These are phyloP conservation scores for Alectoris magna DNA, from an alignment of 2,797 vertebrate species.

Conservation along the genomic window DNA sequence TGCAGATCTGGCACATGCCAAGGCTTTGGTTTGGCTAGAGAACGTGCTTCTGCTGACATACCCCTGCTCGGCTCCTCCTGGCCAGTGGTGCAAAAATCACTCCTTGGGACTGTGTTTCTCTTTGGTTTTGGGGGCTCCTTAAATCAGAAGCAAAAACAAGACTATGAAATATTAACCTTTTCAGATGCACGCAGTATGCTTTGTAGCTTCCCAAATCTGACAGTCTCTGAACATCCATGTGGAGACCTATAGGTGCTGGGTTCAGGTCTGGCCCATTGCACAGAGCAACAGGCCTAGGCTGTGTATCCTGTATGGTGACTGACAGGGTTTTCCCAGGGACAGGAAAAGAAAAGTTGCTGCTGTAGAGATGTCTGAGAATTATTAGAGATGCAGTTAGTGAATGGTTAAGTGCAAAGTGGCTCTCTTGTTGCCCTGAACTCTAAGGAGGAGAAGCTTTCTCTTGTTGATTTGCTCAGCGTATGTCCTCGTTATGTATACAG, in stretches of 20 bases:
- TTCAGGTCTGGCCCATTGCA: not conserved
- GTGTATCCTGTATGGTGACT: not conserved
- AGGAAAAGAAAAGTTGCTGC: not conserved
- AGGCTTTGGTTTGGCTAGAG: not conserved
- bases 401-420: not conserved
- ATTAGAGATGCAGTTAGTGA: not conserved
- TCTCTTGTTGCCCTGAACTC: not conserved
- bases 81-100: not conserved
- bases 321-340: not conserved
- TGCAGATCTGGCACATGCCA: not conserved
- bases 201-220: not conserved
- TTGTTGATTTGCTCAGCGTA: not conserved
- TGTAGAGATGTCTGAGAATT: not conserved
- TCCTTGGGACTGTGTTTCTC: not conserved
- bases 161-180: not conserved
- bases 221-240: not conserved
- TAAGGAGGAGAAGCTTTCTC: not conserved
- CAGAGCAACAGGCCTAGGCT: not conserved
- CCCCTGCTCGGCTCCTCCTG: not conserved
- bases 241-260: not conserved
- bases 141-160: not conserved
- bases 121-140: not conserved
- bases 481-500: not conserved
- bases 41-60: not conserved
- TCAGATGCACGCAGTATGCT: not conserved